Percentiles rank a stretch among this genome's conserved stretches.
Evolutionary conservation across 2,113 vertebrate genomes (phyloP).

Genomic region (Zosterops japonicus): DNA sequence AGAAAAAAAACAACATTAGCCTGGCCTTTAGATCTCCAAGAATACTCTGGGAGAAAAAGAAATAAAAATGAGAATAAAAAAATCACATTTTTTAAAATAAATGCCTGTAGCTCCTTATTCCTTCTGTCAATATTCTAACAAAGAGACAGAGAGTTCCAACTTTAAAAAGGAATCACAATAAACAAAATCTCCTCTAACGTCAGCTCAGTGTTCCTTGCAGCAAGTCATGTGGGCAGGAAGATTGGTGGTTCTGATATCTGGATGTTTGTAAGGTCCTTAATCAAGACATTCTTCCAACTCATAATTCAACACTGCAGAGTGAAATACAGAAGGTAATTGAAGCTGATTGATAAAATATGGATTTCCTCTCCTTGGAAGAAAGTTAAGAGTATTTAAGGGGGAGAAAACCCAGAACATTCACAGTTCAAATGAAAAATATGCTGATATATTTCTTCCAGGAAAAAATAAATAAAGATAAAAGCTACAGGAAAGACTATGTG

Average conservation of each 20-base stretch:
- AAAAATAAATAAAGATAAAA: constrained; percentile 58
- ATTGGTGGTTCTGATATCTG: constrained; percentile 15
- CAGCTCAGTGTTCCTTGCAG: neutral
- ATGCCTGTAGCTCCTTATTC: neutral
- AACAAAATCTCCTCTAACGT: neutral
- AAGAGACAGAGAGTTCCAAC: neutral
- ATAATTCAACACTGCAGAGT: constrained; percentile 35
- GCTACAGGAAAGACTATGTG: constrained; percentile 67
- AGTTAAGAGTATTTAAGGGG: constrained; percentile 35
- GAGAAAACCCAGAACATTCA: neutral
- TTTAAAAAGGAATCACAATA: neutral
- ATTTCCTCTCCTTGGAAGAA: constrained; percentile 45
- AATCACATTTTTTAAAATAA: neutral
- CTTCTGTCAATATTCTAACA: neutral
- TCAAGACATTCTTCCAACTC: constrained; percentile 63
- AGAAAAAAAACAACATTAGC: neutral
- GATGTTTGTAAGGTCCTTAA: constrained; percentile 67
- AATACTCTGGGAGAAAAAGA: neutral
- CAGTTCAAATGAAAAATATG: constrained; percentile 27
- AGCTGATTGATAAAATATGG: constrained; percentile 60
- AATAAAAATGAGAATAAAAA: neutral
- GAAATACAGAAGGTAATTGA: constrained; percentile 59
- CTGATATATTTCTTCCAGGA: constrained; percentile 15
- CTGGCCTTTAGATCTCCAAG: neutral
- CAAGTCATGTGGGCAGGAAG: neutral